Base-by-base conservation (phyloP, 2,113 vertebrate species). In the Heteronetta atricapilla region DNA sequence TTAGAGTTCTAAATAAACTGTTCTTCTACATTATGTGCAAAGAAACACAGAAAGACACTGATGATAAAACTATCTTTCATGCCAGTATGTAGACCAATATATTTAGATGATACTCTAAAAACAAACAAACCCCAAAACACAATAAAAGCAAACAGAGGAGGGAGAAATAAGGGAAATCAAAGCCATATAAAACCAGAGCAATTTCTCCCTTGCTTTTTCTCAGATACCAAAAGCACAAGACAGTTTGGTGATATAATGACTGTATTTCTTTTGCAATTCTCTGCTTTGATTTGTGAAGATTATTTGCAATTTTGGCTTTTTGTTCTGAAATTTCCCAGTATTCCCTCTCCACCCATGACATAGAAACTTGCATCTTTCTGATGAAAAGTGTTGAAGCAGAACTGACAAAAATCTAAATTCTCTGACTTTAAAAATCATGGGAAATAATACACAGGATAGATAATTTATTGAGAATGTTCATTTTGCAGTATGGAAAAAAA, bases 151-250 rank as follows among this genome's bases (percentile, higher is more conserved):
- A 93, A 72, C 11, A 22, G 33, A 63, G 38, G 10, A 82, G 6
- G 73, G 25, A 68, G 16, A 72, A 94, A 66, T 64, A 82, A 73
- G 20, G 40, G 14, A 44, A 93, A 88, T 77, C 22, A 86, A 91
- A 89, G 36, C 28, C 40, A 10, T 82, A 29, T 31, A 77, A 93
- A 72, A 64, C 6, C 28, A 59, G 53, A 67, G 3, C n/a, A 12
- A 11, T 63, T 80, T 88, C 8, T 28, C n/a, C 6, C 26, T 26
- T 82, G 44, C 12, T 79, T 84, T 79, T 89, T 55, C 50, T 85
- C 69, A 53, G 48, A 26, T 3, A 79, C 31, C 21, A 89, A 67
- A 84, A 76, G 31, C 11, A 82, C 16, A 55, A 60, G 64, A 46
- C 20, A 58, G 18, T 53, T 84, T 73, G 34, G 40, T 79, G 53